Evolutionary conservation across 2,888 invertebrate species (phyloP).

Genomic region (Miltochrista miniata): DNA sequence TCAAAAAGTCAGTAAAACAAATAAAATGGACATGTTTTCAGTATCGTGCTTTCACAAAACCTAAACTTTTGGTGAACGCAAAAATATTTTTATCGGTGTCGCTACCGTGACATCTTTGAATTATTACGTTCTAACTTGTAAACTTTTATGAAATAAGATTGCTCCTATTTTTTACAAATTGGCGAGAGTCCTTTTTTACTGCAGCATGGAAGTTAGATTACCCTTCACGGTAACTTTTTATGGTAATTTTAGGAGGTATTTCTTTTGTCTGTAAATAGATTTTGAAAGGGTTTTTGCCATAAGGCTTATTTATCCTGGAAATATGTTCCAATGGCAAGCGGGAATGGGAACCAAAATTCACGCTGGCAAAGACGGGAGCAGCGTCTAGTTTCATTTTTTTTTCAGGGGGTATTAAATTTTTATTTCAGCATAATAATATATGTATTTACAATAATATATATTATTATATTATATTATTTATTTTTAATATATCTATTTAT

Average conservation of each 20-base stretch:
- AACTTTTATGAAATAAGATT: conserved; percentile 11
- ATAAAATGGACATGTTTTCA: background rate
- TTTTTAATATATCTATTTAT: too few species aligned
- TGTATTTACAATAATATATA: too few species aligned
- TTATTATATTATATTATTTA: too few species aligned
- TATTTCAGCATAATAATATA: too few species aligned
- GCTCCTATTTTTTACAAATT: conserved; percentile 20
- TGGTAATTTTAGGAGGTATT: background rate
- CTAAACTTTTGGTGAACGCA: conserved; percentile 16
- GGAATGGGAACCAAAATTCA: too few species aligned
- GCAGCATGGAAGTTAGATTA: conserved; percentile 24
- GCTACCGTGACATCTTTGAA: conserved; percentile 14
- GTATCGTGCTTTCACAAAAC: conserved; percentile 1
- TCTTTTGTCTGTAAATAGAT: too few species aligned
- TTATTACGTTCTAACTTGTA: conserved; percentile 20
- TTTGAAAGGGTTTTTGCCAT: too few species aligned
- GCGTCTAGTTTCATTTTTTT: too few species aligned
- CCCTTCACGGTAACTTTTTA: conserved; percentile 14
- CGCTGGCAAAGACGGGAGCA: too few species aligned
- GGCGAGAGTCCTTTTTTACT: conserved; percentile 17
- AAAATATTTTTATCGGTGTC: conserved; percentile 18
- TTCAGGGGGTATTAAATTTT: too few species aligned
- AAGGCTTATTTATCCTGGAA: too few species aligned
- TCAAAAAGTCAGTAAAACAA: background rate
- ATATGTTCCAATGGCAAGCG: too few species aligned